Evolutionary conservation across 2,113 vertebrate species (phyloP).

Genomic region (Tupaia chinensis): DNA sequence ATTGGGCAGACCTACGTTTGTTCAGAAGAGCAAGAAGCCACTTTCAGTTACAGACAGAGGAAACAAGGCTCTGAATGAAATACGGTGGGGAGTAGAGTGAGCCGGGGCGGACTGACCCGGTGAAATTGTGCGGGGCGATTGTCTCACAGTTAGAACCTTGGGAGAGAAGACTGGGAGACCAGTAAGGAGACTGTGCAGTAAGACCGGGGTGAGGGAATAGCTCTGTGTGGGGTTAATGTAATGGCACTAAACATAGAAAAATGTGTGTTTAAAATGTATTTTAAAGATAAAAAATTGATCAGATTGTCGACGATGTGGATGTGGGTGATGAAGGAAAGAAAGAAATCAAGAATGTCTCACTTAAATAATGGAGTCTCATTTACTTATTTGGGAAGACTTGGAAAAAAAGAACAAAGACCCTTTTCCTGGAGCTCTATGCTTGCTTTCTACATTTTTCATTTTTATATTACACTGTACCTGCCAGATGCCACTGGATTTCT

Average conservation of each 20-base stretch:
- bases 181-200: background rate
- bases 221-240: background rate
- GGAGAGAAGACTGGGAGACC: background rate
- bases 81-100: background rate
- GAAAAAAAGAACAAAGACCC: background rate
- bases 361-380: background rate
- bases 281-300: background rate
- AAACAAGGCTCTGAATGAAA: background rate
- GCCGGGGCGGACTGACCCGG: too few species aligned
- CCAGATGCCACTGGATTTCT: background rate
- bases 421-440: background rate
- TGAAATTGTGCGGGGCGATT: background rate
- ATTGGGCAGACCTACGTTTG: background rate
- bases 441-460: constrained; percentile 60
- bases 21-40: background rate
- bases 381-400: background rate
- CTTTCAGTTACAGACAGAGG: background rate
- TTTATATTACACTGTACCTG: background rate
- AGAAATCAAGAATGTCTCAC: background rate
- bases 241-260: background rate
- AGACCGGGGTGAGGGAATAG: background rate
- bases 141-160: background rate
- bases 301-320: background rate
- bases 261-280: background rate
- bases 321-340: background rate